These are phyloP conservation scores for Watsonalla binaria DNA, from an alignment of 2,888 invertebrate species.

Conservation along the genomic window DNA sequence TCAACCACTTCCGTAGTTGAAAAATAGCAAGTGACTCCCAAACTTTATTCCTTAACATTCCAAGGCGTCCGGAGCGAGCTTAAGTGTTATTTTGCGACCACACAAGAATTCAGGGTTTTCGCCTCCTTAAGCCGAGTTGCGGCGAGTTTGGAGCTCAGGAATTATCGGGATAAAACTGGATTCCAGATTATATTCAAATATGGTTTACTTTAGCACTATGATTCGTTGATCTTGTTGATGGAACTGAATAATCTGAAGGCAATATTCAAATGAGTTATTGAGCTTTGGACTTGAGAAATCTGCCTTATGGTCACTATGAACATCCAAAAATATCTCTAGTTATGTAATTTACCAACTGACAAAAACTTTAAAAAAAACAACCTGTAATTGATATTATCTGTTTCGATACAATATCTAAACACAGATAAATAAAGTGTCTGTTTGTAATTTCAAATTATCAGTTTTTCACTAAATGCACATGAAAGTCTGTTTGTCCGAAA, in stretches of 20 bases:
- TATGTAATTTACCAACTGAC: too few species aligned
- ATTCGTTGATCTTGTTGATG: background rate
- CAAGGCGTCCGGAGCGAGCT: conserved; percentile 11
- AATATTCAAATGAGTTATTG: background rate
- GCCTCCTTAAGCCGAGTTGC: conserved; percentile 25
- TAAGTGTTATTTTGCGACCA: conserved; percentile 21
- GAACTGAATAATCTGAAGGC: background rate
- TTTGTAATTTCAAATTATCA: too few species aligned
- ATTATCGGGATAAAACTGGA: conserved; percentile 26
- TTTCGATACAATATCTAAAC: too few species aligned
- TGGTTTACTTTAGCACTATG: background rate
- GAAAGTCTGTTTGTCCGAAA: too few species aligned
- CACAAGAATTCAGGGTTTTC: conserved; percentile 29
- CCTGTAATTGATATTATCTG: too few species aligned
- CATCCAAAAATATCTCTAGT: too few species aligned
- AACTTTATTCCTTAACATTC: conserved; percentile 28
- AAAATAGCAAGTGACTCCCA: conserved; percentile 10
- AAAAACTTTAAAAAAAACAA: too few species aligned
- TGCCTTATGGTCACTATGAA: too few species aligned
- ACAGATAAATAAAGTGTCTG: too few species aligned
- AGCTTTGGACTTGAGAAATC: too few species aligned
- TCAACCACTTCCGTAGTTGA: background rate
- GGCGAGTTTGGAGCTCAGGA: conserved; percentile 20
- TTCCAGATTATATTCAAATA: conserved; percentile 17
- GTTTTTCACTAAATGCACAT: too few species aligned